These are phyloP conservation scores for Halesus radiatus DNA, from an alignment of 1,140 invertebrate genomes.

Conservation along the genomic window DNA sequence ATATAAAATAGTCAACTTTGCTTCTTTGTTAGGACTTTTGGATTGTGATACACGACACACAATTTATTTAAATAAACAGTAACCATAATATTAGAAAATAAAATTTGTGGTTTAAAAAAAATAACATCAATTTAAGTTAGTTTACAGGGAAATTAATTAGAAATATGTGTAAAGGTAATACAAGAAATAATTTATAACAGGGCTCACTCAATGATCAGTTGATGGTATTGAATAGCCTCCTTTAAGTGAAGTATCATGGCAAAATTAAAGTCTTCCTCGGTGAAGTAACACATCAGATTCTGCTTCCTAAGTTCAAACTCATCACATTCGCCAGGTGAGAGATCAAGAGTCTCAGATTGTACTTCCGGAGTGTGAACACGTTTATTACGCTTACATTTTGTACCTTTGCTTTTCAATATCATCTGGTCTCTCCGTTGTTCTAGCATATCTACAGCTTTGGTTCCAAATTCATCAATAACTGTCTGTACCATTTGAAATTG, in stretches of 20 bases:
- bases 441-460: conserved; percentile 38
- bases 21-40: too few relatives aligned
- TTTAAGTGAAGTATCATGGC: conserved; percentile 43
- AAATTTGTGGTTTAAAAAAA: too few relatives aligned
- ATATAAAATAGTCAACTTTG: too few relatives aligned
- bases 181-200: neutral
- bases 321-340: neutral
- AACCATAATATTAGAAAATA: too few relatives aligned
- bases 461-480: conserved; percentile 29
- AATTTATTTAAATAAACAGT: too few relatives aligned
- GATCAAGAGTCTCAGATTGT: too few relatives aligned
- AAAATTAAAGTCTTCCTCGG: conserved; percentile 39
- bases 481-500: conserved; percentile 51
- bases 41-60: too few relatives aligned
- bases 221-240: conserved; percentile 48
- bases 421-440: neutral
- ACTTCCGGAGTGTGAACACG: neutral
- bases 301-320: conserved; percentile 23
- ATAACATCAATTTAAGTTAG: too few relatives aligned
- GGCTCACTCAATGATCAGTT: conserved; percentile 42
- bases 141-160: too few relatives aligned
- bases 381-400: neutral
- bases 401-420: neutral
- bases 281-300: conserved; percentile 40
- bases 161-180: too few relatives aligned